Base-by-base conservation (phyloP, 2,797 vertebrate genomes). In the Cichlasoma orientale region DNA sequence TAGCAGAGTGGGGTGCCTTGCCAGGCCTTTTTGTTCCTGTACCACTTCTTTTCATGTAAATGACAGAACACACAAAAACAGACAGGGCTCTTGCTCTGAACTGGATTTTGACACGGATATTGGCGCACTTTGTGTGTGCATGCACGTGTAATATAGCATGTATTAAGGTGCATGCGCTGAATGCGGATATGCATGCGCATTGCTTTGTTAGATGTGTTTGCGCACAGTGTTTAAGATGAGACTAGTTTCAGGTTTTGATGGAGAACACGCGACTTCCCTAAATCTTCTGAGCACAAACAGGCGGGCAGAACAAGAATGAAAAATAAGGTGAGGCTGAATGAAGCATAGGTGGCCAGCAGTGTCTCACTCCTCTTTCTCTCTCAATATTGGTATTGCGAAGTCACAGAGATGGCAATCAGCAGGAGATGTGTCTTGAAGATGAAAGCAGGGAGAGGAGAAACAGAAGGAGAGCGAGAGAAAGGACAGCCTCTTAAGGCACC, bases 401-500 rank as follows among this genome's bases (percentile, higher is more conserved):
- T 82, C 77, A 74, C 74, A 47, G 81, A 85, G 85, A 90, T 85
- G 89, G 78, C 90, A 92, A 92, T 92, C 91, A 93, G 82, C 82
- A 80, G 90, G 89, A 91, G 84, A 85, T 86, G 84, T 78, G 86
- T 85, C 80, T 71, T 4, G 72, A 82, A 92, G 91, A 93, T 90
- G 83, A 88, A 87, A 89, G 86, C 75, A 73, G 73, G 58, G 88
- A 79, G 44, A 81, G 86, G 79, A 88, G 86, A 87, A 86, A 87
- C 77, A 89, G 83, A 88, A 79, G 72, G 80, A 87, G 75, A 88
- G 86, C 21, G 69, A 80, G 85, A 86, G 82, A 90, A 76, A 88
- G 79, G 86, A 87, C 83, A 80, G 90, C 86, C 90, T 93, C 91
- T 93, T 89, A 83, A 89, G 84, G 82, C 86, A 86, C 88, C 92